phyloP scores from a whole-genome alignment of 1,140 invertebrate genomes.

The Drosophila insularis region DNA sequence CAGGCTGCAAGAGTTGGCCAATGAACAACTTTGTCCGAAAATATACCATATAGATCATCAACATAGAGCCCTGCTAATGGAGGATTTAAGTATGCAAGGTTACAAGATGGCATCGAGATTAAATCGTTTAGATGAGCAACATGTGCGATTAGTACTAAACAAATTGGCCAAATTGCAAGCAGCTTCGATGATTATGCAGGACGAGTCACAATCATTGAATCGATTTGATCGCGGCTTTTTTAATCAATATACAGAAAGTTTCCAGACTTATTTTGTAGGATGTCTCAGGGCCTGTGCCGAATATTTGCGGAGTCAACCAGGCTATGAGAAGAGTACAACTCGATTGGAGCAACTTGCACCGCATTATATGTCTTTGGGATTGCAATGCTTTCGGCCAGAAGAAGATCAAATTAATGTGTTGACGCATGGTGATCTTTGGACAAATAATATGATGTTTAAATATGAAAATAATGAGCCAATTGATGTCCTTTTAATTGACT shows the following conservation, averaged over 20 bases:
- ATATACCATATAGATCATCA: conserved; percentile 46
- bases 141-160: conserved; percentile 83
- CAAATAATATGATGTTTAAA: conserved; percentile 87
- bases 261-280: conserved; percentile 48
- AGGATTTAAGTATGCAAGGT: conserved; percentile 48
- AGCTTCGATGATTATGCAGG: conserved; percentile 70
- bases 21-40: conserved; percentile 49
- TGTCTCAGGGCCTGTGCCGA: conserved; percentile 43
- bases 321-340: conserved; percentile 25
- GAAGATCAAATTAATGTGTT: conserved; percentile 84
- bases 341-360: conserved; percentile 39
- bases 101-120: conserved; percentile 83
- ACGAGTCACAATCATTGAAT: conserved; percentile 7
- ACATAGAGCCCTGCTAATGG: conserved; percentile 43
- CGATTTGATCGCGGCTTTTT: conserved; percentile 62
- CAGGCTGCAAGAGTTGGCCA: conserved; percentile 37
- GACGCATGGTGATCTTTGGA: conserved; percentile 87
- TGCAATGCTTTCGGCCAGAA: conserved; percentile 58
- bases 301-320: conserved; percentile 23
- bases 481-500: conserved; percentile 82
- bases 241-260: conserved; percentile 59
- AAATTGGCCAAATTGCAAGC: conserved; percentile 85
- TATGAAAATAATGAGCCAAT: conserved; percentile 83
- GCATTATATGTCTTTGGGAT: conserved; percentile 55
- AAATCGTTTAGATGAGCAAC: conserved; percentile 83